Evolutionary conservation across 2,113 vertebrate species (phyloP).

Genomic region (Etheostoma cragini): DNA sequence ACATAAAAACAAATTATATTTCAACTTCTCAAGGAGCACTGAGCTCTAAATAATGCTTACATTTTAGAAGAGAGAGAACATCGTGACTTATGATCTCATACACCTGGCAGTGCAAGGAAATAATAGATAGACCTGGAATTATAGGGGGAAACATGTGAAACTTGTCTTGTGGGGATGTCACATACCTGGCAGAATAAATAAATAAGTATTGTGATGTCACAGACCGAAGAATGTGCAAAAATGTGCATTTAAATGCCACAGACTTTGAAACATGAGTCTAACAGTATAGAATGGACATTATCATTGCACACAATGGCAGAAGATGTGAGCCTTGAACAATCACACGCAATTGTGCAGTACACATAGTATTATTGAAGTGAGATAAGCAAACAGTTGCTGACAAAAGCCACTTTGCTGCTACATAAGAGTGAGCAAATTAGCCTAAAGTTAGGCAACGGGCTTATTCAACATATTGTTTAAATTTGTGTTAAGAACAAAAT

Average conservation of each 20-base stretch:
- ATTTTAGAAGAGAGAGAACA: slow-evolving; percentile 11
- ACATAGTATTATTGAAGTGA: neutral
- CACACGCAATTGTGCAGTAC: neutral
- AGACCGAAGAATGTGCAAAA: neutral
- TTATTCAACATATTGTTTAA: neutral
- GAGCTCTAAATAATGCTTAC: slow-evolving; percentile 8
- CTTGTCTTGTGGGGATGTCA: neutral
- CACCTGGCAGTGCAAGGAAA: neutral
- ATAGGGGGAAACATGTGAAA: neutral
- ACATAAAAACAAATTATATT: slow-evolving; percentile 42
- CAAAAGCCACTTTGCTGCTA: neutral
- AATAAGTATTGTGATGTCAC: neutral
- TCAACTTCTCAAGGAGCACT: neutral
- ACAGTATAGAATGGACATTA: neutral
- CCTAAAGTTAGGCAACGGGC: too few relatives aligned
- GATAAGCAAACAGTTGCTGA: neutral
- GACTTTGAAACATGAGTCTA: neutral
- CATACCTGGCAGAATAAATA: neutral
- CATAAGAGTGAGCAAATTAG: neutral
- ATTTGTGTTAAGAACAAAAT: neutral
- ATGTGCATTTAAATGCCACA: neutral
- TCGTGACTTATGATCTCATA: slow-evolving; percentile 5
- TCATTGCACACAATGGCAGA: neutral
- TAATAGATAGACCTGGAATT: neutral
- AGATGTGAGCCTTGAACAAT: neutral